Evolutionary conservation across 2,888 invertebrate genomes (phyloP), one percentile per base, ranked within the genome.

Genomic region (Hypomecis atomaria): DNA sequence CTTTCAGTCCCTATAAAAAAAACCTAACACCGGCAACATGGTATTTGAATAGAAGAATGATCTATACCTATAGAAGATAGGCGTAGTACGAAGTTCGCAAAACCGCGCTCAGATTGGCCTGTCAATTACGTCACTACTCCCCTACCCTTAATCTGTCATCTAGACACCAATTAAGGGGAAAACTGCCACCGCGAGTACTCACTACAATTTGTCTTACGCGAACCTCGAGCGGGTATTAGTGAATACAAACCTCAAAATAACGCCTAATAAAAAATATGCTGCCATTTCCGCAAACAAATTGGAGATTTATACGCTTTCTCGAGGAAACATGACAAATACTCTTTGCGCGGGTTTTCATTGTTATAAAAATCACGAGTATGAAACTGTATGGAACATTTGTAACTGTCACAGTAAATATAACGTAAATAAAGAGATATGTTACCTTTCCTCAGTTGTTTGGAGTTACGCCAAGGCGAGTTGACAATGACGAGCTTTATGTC

Each of bases 101-200:
- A 81, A 82, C 87, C 84, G 75, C 81, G 82, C 84, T 86, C 83
- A 83, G 86, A 91, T 90, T 89, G 86, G 78, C 79, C 85, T 90
- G 91, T 90, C 91, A 91, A 91, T 92, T 91, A 90, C 86, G 88
- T 88, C 88, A 88, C 86, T 77, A 83, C 83, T 86, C 79, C 78
- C 72, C 85, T 84, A 77, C 81, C 85, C 86, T 87, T 88, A 88
- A 90, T 92, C 86, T 88, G 89, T 91, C 92, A 92, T 90, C 88
- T 86, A 86, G 89, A 88, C 88, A 88, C 87, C 88, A 91, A 91
- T 90, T 91, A 90, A 85, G 86, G 78, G 77, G 79, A 81, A 84
- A 88, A 82, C 85, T 88, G 87, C 85, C 85, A 80, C 79, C 71
- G 71, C 74, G 79, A 79, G 77, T 77, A 83, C 78, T 81, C 78